Percentiles rank a stretch among this genome's conserved stretches.
These are phyloP conservation scores for Drosophila testacea DNA, from an alignment of 2,888 invertebrate genomes.

Conservation along the genomic window DNA sequence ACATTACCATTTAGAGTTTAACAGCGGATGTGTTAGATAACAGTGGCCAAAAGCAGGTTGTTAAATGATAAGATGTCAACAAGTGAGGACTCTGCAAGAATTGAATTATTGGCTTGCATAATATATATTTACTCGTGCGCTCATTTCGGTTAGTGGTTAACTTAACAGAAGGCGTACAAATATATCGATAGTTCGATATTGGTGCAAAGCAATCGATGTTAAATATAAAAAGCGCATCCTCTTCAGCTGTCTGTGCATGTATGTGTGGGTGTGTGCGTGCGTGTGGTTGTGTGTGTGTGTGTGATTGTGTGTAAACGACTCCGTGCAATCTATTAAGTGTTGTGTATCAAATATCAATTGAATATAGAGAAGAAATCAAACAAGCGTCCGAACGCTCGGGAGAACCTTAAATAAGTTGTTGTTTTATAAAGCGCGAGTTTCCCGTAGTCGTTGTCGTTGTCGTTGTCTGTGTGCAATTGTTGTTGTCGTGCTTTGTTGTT, in stretches of 20 bases:
- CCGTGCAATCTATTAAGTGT: conserved; percentile 60
- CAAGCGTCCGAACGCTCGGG: conserved; percentile 42
- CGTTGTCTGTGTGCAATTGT: conserved; percentile 20
- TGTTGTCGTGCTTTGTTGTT: conserved; percentile 15
- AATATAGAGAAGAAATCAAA: conserved; percentile 58
- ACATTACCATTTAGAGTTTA: conserved; percentile 20
- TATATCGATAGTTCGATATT: conserved; percentile 33
- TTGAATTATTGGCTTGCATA: too few relatives aligned
- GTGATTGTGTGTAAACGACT: conserved; percentile 51
- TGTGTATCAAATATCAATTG: conserved; percentile 62
- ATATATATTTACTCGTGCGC: neutral
- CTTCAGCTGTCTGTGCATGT: conserved; percentile 50
- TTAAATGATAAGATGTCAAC: too few relatives aligned
- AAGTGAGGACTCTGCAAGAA: neutral
- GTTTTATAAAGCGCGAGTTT: conserved; percentile 13
- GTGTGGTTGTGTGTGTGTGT: conserved; percentile 18
- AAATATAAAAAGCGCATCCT: conserved; percentile 41
- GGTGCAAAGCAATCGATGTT: conserved; percentile 32
- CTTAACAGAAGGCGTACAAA: conserved; percentile 15
- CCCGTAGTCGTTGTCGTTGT: neutral
- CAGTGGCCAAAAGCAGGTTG: neutral
- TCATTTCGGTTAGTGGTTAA: neutral
- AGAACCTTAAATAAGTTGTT: conserved; percentile 33
- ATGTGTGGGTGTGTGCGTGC: conserved; percentile 16
- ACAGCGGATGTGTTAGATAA: conserved; percentile 15